Conservation (phyloP, 2,113 vertebrate species). For the Rhinolophus sinicus region DNA sequence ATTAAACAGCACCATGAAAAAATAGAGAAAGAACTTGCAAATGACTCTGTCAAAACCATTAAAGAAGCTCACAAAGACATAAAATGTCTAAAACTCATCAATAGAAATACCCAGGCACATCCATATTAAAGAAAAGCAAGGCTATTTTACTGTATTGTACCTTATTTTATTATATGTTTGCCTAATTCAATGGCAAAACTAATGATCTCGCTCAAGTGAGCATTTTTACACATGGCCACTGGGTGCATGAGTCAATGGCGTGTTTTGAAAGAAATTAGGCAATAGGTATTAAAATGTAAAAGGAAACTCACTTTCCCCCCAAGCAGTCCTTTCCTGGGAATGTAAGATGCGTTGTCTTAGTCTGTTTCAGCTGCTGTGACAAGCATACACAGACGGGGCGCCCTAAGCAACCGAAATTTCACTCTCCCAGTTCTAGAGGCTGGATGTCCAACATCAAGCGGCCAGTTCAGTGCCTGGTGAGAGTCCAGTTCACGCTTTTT, state of each 20-base stretch:
- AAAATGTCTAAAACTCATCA: not conserved
- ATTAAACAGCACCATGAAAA: not conserved
- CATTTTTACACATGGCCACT: too few relatives aligned
- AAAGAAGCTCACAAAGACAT: not conserved
- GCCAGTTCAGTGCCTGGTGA: fast-evolving
- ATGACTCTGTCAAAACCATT: not conserved
- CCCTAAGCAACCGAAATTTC: too few relatives aligned
- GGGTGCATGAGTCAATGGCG: too few relatives aligned
- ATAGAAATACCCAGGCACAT: too few relatives aligned
- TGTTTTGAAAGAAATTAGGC: not conserved
- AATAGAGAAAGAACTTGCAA: not conserved
- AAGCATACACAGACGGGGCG: fast-evolving
- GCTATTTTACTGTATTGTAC: not conserved
- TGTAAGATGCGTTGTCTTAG: fast-evolving
- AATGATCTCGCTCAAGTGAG: not conserved
- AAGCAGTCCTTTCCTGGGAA: not conserved
- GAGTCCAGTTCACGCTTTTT: not conserved
- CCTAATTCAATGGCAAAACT: not conserved
- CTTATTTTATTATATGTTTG: not conserved
- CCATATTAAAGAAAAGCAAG: not conserved
- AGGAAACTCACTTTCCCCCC: not conserved
- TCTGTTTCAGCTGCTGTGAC: not conserved
- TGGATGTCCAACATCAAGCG: fast-evolving
- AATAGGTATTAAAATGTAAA: not conserved
- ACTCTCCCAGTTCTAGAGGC: not conserved